phyloP scores from a whole-genome alignment of 2,888 invertebrate species.

The Luffia ferchaultella region DNA sequence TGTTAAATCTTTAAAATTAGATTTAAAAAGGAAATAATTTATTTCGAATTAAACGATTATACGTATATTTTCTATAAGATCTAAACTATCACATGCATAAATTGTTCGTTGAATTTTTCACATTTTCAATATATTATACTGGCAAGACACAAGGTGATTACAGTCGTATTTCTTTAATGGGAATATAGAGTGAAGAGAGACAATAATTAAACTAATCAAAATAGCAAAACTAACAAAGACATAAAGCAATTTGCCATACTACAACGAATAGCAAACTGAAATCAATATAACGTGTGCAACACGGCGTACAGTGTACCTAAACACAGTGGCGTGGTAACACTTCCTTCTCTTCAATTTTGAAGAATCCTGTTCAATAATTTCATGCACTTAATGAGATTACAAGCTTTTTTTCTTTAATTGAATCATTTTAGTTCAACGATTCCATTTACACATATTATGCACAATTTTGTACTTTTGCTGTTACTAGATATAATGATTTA shows the following conservation, averaged over 20 bases:
- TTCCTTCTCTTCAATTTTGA: constrained; percentile 32
- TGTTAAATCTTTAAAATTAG: constrained; percentile 29
- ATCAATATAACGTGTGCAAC: constrained; percentile 23
- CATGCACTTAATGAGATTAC: constrained; percentile 61
- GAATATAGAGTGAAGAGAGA: constrained; percentile 52
- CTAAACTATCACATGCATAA: constrained; percentile 47
- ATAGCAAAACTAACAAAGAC: constrained; percentile 28
- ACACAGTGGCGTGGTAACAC: constrained; percentile 46
- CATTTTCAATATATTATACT: constrained; percentile 50
- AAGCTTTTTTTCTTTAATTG: constrained; percentile 15
- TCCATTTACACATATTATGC: constrained; percentile 51
- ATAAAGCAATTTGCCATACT: constrained; percentile 52
- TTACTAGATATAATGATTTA: constrained; percentile 25
- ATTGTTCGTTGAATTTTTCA: constrained; percentile 18
- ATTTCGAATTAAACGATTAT: constrained; percentile 19
- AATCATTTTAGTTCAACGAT: background rate
- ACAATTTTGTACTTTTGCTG: constrained; percentile 60
- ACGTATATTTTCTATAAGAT: constrained; percentile 30
- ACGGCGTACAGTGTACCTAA: constrained; percentile 53
- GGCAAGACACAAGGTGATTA: constrained; percentile 53
- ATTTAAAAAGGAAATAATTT: constrained; percentile 19
- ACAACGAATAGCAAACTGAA: constrained; percentile 52
- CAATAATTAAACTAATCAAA: constrained; percentile 19
- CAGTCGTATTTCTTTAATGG: constrained; percentile 29
- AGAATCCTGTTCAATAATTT: constrained; percentile 23